Percentiles rank a stretch among this genome's conserved stretches.
These are phyloP conservation scores for Uloborus plumipes DNA, from an alignment of 2,888 invertebrate species.

Conservation along the genomic window DNA sequence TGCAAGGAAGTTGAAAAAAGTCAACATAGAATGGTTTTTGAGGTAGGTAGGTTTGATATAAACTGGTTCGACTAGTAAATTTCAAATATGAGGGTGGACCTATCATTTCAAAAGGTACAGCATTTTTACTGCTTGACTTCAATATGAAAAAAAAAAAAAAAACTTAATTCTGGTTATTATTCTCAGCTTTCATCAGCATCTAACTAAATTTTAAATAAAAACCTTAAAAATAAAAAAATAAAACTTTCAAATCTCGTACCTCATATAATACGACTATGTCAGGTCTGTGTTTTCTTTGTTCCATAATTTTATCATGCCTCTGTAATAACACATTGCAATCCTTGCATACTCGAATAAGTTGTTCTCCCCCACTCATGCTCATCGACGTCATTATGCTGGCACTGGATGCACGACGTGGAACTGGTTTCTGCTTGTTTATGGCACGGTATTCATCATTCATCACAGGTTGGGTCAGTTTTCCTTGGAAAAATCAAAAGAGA, in stretches of 20 bases:
- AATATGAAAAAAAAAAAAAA: too few species aligned
- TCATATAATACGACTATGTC: constrained; percentile 86
- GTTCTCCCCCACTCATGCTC: constrained; percentile 70
- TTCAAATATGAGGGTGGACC: too few species aligned
- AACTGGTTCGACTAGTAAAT: too few species aligned
- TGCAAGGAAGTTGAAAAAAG: too few species aligned
- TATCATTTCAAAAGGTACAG: too few species aligned
- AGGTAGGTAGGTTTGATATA: too few species aligned
- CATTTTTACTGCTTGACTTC: too few species aligned
- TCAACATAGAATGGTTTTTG: too few species aligned
- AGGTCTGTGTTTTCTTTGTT: constrained; percentile 84
- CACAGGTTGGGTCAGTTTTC: constrained; percentile 76
- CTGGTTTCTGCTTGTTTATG: constrained; percentile 22
- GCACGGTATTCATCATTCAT: constrained; percentile 66
- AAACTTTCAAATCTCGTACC: constrained; percentile 66
- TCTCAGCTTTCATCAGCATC: too few species aligned
- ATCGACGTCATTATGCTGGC: constrained; percentile 70
- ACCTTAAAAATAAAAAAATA: too few species aligned
- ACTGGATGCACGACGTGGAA: constrained; percentile 65
- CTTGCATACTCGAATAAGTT: constrained; percentile 72
- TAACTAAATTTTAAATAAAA: too few species aligned
- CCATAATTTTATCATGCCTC: constrained; percentile 82
- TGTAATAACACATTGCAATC: constrained; percentile 78
- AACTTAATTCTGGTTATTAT: too few species aligned
- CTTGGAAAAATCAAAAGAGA: constrained; percentile 69